These are phyloP conservation scores for Beris morrisii DNA, from an alignment of 2,888 invertebrate genomes.

Conservation along the genomic window DNA sequence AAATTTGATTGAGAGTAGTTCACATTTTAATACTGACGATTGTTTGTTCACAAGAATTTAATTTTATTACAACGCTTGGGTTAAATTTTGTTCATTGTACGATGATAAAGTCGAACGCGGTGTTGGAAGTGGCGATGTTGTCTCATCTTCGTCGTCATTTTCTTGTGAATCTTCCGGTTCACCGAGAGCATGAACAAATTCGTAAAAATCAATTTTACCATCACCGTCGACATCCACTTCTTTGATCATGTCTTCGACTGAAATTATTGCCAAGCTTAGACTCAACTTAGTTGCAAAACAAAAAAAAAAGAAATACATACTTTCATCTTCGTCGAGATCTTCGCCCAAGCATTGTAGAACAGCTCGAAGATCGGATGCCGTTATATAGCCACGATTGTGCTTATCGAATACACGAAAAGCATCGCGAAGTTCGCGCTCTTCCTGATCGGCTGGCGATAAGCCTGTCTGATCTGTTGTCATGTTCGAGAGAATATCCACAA, in stretches of 20 bases:
- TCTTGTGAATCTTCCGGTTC: slow-evolving; percentile 81
- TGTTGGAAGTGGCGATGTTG: slow-evolving; percentile 46
- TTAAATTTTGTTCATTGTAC: slow-evolving; percentile 32
- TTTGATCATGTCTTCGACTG: slow-evolving; percentile 96
- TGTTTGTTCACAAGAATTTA: no score
- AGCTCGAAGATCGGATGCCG: slow-evolving; percentile 83
- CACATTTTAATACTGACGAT: no score
- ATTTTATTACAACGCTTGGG: slow-evolving; percentile 8
- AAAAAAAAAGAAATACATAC: slow-evolving; percentile 55
- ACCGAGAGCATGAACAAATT: slow-evolving; percentile 80
- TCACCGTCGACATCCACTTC: slow-evolving; percentile 95
- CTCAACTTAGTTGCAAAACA: not conserved
- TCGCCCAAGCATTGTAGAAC: slow-evolving; percentile 88
- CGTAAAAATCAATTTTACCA: slow-evolving; percentile 90
- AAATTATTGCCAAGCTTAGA: slow-evolving; percentile 40
- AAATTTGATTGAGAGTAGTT: no score
- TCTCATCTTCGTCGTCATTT: slow-evolving; percentile 70
- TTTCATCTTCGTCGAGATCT: slow-evolving; percentile 86
- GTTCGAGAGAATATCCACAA: slow-evolving; percentile 80
- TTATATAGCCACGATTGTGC: slow-evolving; percentile 87
- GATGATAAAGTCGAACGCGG: slow-evolving; percentile 31
- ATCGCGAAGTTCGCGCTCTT: slow-evolving; percentile 79
- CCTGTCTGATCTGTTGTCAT: slow-evolving; percentile 67
- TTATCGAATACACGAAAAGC: slow-evolving; percentile 90
- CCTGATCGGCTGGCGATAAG: slow-evolving; percentile 70